Percentiles rank a stretch among this genome's conserved stretches.
Conservation (phyloP, 2,888 invertebrate species). For the Caenorhabditis auriculariae region DNA sequence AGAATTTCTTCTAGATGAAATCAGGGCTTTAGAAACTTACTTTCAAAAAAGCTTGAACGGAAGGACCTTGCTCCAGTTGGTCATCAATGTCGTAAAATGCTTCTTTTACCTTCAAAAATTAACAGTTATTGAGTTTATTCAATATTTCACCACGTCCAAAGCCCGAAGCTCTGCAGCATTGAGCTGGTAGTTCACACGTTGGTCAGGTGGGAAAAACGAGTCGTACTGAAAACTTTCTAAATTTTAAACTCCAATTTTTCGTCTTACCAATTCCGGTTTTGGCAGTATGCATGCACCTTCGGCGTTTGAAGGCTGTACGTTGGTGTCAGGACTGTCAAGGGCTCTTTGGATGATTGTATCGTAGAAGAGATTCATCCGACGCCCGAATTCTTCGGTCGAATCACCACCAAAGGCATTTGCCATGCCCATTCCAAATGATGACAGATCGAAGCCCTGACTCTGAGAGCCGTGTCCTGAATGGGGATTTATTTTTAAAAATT, state of each 20-base stretch:
- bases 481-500: neutral
- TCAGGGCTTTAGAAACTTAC: neutral
- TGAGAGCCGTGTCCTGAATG: neutral
- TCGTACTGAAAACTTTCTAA: too few species aligned
- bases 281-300: too few species aligned
- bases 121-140: too few species aligned
- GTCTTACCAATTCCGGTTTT: slow-evolving; percentile 20
- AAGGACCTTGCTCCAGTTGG: slow-evolving; percentile 44
- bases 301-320: slow-evolving; percentile 8
- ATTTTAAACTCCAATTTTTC: too few species aligned
- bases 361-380: slow-evolving; percentile 25
- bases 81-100: slow-evolving; percentile 59
- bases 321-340: slow-evolving; percentile 28
- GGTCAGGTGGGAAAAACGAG: slow-evolving; percentile 11
- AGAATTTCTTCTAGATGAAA: neutral
- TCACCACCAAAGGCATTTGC: slow-evolving; percentile 24
- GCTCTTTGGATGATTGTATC: slow-evolving; percentile 23
- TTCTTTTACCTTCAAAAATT: too few species aligned
- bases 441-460: slow-evolving; percentile 16
- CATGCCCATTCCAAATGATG: slow-evolving; percentile 27
- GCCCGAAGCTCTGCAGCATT: slow-evolving; percentile 51
- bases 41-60: slow-evolving; percentile 42
- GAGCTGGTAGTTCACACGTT: slow-evolving; percentile 40
- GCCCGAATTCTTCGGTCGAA: slow-evolving; percentile 24
- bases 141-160: slow-evolving; percentile 49